phyloP scores from a whole-genome alignment of 2,888 invertebrate genomes.

The Acleris emargana region DNA sequence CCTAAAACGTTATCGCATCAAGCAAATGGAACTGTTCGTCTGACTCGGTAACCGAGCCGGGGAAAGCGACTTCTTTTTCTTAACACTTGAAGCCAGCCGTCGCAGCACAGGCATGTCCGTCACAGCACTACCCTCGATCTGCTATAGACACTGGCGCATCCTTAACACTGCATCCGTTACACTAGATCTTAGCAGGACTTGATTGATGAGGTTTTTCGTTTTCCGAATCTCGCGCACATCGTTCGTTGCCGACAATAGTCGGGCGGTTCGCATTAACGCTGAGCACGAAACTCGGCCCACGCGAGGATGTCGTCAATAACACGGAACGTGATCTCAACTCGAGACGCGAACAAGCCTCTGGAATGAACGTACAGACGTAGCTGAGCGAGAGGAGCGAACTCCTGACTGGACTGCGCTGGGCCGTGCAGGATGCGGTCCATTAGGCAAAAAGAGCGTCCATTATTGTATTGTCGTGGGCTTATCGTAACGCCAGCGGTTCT shows the following conservation, averaged over 20 bases:
- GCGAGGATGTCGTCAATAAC: constrained; percentile 60
- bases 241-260: constrained; percentile 53
- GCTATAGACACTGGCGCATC: constrained; percentile 61
- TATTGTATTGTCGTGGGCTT: constrained; percentile 82
- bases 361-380: constrained; percentile 43
- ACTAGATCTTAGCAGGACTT: constrained; percentile 34
- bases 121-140: constrained; percentile 57
- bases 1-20: constrained; percentile 82
- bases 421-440: constrained; percentile 76
- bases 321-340: constrained; percentile 44
- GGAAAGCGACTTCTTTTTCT: constrained; percentile 75
- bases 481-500: constrained; percentile 65
- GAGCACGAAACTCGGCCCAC: constrained; percentile 52
- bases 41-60: constrained; percentile 61
- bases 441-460: constrained; percentile 77
- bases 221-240: constrained; percentile 55
- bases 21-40: constrained; percentile 64
- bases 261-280: constrained; percentile 27
- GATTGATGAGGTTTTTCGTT: constrained; percentile 40
- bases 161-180: constrained; percentile 72
- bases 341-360: constrained; percentile 43
- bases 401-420: constrained; percentile 77
- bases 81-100: constrained; percentile 75
- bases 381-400: constrained; percentile 64
- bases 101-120: constrained; percentile 79